phyloP scores from a whole-genome alignment of 2,797 vertebrate species.

The Hyperoplus immaculatus region DNA sequence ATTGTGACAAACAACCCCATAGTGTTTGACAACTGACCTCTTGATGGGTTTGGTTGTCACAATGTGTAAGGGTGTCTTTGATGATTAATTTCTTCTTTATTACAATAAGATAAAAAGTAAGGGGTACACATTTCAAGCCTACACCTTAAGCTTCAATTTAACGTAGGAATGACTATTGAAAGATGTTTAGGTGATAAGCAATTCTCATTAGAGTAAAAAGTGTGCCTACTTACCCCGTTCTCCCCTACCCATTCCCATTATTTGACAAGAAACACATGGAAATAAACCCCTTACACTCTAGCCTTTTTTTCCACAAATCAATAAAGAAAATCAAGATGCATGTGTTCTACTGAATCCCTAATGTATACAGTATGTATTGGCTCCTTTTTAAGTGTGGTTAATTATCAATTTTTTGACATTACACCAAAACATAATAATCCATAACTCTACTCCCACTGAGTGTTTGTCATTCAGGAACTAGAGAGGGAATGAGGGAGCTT shows the following conservation, averaged over 20 bases:
- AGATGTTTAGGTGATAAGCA: too few relatives aligned
- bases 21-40: too few relatives aligned
- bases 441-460: slow-evolving; percentile 13
- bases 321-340: neutral
- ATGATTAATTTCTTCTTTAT: too few relatives aligned
- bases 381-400: slow-evolving; percentile 1
- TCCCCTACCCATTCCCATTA: neutral
- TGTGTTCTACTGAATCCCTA: neutral
- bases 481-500: slow-evolving; percentile 31
- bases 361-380: neutral
- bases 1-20: too few relatives aligned
- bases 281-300: neutral
- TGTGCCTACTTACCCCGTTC: too few relatives aligned
- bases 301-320: slow-evolving; percentile 6
- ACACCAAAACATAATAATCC: slow-evolving; percentile 7
- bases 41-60: too few relatives aligned
- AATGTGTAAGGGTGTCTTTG: too few relatives aligned
- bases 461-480: slow-evolving; percentile 44
- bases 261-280: slow-evolving; percentile 18
- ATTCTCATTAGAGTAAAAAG: too few relatives aligned
- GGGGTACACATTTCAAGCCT: too few relatives aligned
- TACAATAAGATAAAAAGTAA: too few relatives aligned
- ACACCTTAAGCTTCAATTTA: too few relatives aligned
- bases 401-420: neutral
- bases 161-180: too few relatives aligned